Conservation (phyloP, 2,888 invertebrate genomes). For the Calliopum simillimum region DNA sequence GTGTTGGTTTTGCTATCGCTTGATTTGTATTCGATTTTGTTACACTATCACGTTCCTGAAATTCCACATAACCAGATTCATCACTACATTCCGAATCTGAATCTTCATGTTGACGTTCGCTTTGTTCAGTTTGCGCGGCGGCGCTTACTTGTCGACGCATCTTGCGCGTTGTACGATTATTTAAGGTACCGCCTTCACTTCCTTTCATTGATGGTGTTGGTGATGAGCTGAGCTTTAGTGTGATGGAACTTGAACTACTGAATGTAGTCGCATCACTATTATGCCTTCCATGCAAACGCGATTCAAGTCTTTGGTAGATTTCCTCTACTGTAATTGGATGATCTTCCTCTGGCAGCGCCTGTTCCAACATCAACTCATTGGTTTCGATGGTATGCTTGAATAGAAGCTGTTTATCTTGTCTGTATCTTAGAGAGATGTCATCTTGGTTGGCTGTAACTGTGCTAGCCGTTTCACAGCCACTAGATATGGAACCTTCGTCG, state of each 20-base stretch:
- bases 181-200: conserved; percentile 23
- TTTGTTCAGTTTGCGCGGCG: conserved; percentile 34
- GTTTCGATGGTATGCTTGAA: conserved; percentile 16
- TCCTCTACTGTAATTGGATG: conserved; percentile 42
- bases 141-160: conserved; percentile 32
- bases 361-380: background rate
- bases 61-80: conserved; percentile 91
- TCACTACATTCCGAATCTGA: conserved; percentile 87
- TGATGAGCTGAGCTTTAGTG: conserved; percentile 56
- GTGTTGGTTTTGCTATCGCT: conserved; percentile 46
- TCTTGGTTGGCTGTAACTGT: conserved; percentile 72
- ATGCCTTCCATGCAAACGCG: conserved; percentile 54
- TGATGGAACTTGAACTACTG: conserved; percentile 62
- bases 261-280: conserved; percentile 60
- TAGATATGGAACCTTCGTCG: conserved; percentile 82
- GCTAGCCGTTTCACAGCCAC: conserved; percentile 84
- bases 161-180: conserved; percentile 17
- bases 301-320: conserved; percentile 48
- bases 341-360: conserved; percentile 40
- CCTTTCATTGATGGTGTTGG: conserved; percentile 51
- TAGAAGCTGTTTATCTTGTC: conserved; percentile 43
- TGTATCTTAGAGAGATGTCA: conserved; percentile 62
- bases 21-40: conserved; percentile 23
- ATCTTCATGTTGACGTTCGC: conserved; percentile 40
- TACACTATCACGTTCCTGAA: conserved; percentile 68